Evolutionary conservation across 2,113 vertebrate genomes (phyloP).

Genomic region (Chauna torquata): DNA sequence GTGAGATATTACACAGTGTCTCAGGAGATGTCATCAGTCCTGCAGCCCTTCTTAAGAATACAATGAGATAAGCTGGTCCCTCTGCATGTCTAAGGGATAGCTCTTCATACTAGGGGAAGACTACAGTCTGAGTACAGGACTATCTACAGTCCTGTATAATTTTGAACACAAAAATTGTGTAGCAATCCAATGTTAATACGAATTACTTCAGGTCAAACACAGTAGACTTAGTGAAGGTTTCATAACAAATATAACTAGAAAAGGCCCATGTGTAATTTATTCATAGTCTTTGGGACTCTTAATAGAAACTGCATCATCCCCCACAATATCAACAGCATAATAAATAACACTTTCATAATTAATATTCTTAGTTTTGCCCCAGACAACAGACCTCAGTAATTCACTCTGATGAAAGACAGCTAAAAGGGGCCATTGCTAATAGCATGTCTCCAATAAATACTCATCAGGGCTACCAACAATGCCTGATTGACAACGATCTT

Average conservation of each 20-base stretch:
- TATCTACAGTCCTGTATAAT: not conserved
- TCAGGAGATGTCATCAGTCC: not conserved
- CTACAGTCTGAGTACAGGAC: no score
- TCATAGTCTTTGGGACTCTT: not conserved
- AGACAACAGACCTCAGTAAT: not conserved
- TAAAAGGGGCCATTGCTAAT: not conserved
- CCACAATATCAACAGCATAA: not conserved
- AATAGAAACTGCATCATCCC: not conserved
- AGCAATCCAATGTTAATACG: no score
- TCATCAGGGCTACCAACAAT: not conserved
- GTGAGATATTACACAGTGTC: not conserved
- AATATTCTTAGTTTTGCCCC: not conserved
- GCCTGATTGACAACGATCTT: not conserved
- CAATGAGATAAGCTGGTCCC: not conserved
- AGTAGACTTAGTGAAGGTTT: not conserved
- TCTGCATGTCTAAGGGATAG: not conserved
- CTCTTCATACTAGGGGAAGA: not conserved
- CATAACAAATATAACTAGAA: not conserved
- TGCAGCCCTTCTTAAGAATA: not conserved
- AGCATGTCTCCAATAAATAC: not conserved
- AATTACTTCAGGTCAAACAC: not conserved
- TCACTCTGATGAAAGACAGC: not conserved
- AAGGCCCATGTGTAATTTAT: not conserved
- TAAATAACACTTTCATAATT: not conserved
- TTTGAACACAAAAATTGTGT: no score